Evolutionary conservation across 2,113 vertebrate species (phyloP).

Genomic region (Onychorhynchus coronatus): DNA sequence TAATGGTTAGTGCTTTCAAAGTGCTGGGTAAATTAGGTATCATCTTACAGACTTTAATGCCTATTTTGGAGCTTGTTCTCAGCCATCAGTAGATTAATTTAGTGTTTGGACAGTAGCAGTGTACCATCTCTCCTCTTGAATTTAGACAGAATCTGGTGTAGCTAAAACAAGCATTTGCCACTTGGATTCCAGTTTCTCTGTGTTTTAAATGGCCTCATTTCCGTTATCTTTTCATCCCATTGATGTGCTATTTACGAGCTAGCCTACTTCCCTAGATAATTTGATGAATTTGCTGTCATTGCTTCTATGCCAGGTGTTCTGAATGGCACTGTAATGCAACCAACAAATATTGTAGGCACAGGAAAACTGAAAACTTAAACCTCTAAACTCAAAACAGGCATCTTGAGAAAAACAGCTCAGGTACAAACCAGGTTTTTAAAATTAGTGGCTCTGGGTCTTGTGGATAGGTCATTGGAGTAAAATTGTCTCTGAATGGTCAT

Average conservation of each 20-base stretch:
- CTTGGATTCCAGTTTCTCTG: not conserved
- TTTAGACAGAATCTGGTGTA: not conserved
- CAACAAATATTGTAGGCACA: not conserved
- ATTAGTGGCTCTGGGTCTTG: not conserved
- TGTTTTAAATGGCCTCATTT: not conserved
- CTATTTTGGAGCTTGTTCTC: not conserved
- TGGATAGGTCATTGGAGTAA: not conserved
- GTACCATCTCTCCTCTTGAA: not conserved
- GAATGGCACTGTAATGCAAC: not conserved
- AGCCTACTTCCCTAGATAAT: not conserved
- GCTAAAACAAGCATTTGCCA: not conserved
- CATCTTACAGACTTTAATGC: not conserved
- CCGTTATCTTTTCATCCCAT: not conserved
- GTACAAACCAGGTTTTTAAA: not conserved
- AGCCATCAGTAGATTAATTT: not conserved
- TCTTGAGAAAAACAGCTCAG: not conserved
- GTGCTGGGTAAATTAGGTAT: not conserved
- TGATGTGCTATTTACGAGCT: not conserved
- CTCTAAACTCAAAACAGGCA: not conserved
- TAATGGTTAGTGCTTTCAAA: not conserved
- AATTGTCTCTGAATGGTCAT: not conserved
- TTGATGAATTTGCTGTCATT: not conserved
- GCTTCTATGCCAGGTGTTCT: not conserved
- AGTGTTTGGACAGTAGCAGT: not conserved
- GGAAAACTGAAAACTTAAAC: not conserved